Conservation (phyloP, 2,113 vertebrate genomes). For the Nesoenas mayeri region DNA sequence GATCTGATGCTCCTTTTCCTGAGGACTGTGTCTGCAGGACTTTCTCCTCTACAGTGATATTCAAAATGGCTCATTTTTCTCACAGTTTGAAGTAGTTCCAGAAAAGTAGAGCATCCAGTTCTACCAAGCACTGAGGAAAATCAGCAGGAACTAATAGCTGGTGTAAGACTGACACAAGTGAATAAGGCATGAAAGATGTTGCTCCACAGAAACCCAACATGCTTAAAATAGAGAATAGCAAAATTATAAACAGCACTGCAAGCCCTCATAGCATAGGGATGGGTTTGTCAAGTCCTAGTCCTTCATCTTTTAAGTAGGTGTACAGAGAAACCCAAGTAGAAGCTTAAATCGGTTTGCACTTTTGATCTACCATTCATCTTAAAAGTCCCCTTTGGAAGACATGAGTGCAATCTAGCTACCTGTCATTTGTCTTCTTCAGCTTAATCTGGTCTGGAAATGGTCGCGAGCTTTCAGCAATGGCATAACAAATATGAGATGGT, state of each 20-base stretch:
- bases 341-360: neutral
- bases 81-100: neutral
- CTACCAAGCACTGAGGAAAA: neutral
- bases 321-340: neutral
- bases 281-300: neutral
- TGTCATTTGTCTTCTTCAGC: neutral
- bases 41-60: neutral
- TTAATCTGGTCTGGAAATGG: neutral
- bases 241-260: neutral
- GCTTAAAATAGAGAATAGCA: neutral
- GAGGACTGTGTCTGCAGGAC: neutral
- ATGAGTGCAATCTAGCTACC: neutral
- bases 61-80: neutral
- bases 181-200: neutral
- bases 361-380: neutral
- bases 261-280: neutral
- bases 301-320: neutral
- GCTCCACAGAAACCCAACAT: neutral
- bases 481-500: neutral
- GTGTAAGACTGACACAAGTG: neutral
- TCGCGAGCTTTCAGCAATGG: neutral
- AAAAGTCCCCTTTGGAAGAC: neutral
- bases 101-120: neutral
- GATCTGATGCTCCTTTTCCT: neutral
- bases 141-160: neutral